A percentile compares a stretch with the other conserved stretches of the same genome.
These are phyloP conservation scores for Anabas testudineus DNA, from an alignment of 2,797 vertebrate genomes.

Conservation along the genomic window DNA sequence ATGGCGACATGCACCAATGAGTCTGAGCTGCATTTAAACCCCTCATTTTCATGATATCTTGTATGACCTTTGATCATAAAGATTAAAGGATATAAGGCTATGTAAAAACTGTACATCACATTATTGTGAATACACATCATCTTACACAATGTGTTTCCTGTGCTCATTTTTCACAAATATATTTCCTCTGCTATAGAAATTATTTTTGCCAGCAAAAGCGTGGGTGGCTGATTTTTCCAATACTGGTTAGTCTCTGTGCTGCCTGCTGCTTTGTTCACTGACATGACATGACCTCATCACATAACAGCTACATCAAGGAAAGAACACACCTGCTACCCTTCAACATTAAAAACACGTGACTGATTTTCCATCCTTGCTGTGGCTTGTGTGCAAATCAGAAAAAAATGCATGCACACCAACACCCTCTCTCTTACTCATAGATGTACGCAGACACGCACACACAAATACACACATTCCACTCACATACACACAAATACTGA, in stretches of 20 bases:
- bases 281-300: constrained; percentile 32
- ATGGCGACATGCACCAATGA: too few relatives aligned
- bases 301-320: constrained; percentile 24
- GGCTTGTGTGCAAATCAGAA: constrained; percentile 24
- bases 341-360: constrained; percentile 25
- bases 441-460: too few relatives aligned
- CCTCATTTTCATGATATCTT: too few relatives aligned
- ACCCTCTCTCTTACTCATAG: too few relatives aligned
- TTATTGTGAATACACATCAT: neutral
- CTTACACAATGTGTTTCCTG: neutral
- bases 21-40: too few relatives aligned
- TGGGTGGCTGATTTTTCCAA: neutral
- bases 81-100: too few relatives aligned
- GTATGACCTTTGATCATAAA: too few relatives aligned
- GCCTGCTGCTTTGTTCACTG: constrained; percentile 34
- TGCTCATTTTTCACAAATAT: neutral
- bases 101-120: neutral
- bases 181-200: neutral
- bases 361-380: constrained; percentile 26
- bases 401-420: constrained; percentile 22
- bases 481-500: neutral
- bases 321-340: constrained; percentile 62
- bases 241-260: neutral
- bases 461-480: neutral
- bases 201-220: neutral